Evolutionary conservation across 2,888 invertebrate genomes (phyloP), one percentile per base, ranked within the genome.

Genomic region (Callyntrura sp.): DNA sequence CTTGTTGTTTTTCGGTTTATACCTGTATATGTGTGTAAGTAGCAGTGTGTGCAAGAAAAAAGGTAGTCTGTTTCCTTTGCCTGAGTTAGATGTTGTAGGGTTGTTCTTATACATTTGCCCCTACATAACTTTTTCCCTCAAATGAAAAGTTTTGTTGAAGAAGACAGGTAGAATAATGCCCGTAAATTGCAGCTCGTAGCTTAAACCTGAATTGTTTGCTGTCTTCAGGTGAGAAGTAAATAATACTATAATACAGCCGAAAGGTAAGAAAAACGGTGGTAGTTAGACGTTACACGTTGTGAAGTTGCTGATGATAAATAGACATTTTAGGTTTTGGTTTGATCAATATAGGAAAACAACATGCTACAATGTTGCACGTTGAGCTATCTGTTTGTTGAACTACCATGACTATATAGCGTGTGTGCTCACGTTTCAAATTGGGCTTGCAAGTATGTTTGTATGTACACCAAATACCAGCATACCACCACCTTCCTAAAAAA

Each of bases 1-100:
- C 83, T 83, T 83, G 83, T 83, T 83, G 83, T 83, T 45, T 43
- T 43, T 76, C 35, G 35, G 35, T 35, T 35, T 35, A 35, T 35
- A 35, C 3, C 17, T 57, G 57, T 35, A 51, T 2, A 2, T 51
- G 9, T 5, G 70, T 25, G 12, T 1, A 14, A 35, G 70, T 70
- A 51, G 62, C 11, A 25, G 12, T 68, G 35, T 68, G 35, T 35
- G 35, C 35, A 35, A 35, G 35, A 35, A 35, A 35, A 35, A 35
- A 35, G 35, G 6, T 1, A 68, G 23, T 11, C 35, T 68, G 5
- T 14, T 25, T 1, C 25, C 25, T 23, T 20, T 68, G 28, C 68
- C 25, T 68, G 28, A n/a, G n/a, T n/a, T n/a, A n/a, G n/a, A n/a
- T 35, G 35, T 35, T 35, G 6, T 35, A 35, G 6, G 35, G 35